Evolutionary conservation across 2,113 vertebrate genomes (phyloP).

Genomic region (Periophthalmus modestus): DNA sequence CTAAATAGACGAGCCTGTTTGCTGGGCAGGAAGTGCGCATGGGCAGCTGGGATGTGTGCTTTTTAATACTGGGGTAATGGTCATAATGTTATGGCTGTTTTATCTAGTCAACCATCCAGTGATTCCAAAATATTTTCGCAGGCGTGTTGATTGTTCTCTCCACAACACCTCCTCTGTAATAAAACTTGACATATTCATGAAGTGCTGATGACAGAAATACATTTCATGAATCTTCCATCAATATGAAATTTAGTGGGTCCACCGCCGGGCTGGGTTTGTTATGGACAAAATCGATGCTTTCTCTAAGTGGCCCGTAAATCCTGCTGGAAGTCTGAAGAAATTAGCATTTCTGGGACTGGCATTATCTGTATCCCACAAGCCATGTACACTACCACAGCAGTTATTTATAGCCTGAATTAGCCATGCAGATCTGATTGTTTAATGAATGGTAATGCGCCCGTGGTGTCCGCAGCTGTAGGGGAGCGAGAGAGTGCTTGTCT

Average conservation of each 20-base stretch:
- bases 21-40: not conserved
- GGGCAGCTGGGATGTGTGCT: not conserved
- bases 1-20: not conserved
- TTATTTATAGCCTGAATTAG: slow-evolving; percentile 2
- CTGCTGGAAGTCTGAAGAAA: not conserved
- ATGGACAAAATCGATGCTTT: not conserved
- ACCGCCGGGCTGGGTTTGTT: not conserved
- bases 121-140: not conserved
- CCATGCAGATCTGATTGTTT: not conserved
- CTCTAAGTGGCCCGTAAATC: not conserved
- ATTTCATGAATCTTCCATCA: not conserved
- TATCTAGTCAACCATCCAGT: not conserved
- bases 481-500: not conserved
- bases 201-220: not conserved
- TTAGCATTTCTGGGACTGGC: not conserved
- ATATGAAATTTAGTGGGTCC: not conserved
- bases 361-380: not conserved
- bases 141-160: not conserved
- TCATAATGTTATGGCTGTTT: too few relatives aligned
- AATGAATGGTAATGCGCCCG: not conserved
- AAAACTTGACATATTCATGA: not conserved
- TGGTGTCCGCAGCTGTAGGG: not conserved
- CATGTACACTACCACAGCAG: not conserved
- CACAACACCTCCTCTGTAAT: not conserved
- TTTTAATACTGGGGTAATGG: too few relatives aligned